Evolutionary conservation across 2,797 vertebrate species (phyloP), one percentile per base, ranked within the genome.

Genomic region (Ctenopoma kingsleyae): DNA sequence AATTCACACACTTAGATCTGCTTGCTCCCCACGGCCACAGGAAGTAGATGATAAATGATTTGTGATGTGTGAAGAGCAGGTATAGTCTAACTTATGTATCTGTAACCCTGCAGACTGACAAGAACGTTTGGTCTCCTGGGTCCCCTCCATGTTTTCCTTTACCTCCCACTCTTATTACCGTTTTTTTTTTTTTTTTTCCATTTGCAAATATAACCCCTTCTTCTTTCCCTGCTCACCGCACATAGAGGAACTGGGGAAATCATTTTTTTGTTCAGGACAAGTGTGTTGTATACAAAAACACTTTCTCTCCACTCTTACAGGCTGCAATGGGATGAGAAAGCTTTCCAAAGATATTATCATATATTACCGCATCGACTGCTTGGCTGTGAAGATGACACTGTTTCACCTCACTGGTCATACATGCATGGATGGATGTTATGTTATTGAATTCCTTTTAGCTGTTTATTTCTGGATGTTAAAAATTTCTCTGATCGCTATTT

Each of bases 331-430:
- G 67, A 75, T 67, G 19, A 32, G 50, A 17, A 67, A 11, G 25
- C 59, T 67, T 70, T 79, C 25, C 49, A 36, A 64, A 71, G 73
- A 44, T 51, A 61, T 79, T 69, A 67, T 73, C 58, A 75, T 69
- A 73, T 8, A 74, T 81, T 72, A 52, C 27, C 36, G 36, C 47
- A 30, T 22, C 2, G 2, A 67, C 61, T 38, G 46, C 62, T 62
- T n/a, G 23, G 43, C 62, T 67, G 58, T 67, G 51, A 61, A 22
- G 9, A 66, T 67, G 61, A 74, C 38, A 57, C 47, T 38, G 55
- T 52, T 67, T 38, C 47, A 63, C 36, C 69, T 54, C 54, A n/a
- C 6, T 47, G 49, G 23, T 16, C 49, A 15, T 19, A 20, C 35
- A 9, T 36, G 35, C 23, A 30, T n/a, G 55, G 16, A 58, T 44